Evolutionary conservation across 2,797 vertebrate species (phyloP).

Genomic region (Holocentrus rufus): DNA sequence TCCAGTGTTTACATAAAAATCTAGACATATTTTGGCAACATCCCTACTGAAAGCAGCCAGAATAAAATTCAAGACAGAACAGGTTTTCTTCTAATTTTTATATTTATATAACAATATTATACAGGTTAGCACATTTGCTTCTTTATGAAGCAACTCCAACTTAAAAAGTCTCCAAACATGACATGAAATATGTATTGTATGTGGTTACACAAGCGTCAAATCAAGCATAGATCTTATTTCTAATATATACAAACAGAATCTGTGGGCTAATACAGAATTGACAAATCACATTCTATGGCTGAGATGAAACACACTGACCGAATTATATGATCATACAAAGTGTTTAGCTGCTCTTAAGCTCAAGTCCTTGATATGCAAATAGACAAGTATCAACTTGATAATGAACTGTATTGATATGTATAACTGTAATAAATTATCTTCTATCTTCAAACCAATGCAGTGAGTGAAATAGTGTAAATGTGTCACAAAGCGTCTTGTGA

Average conservation of each 20-base stretch:
- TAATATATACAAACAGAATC: not conserved
- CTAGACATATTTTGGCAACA: not conserved
- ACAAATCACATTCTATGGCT: not conserved
- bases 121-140: slow-evolving; percentile 11
- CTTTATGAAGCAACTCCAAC: not conserved
- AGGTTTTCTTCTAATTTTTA: slow-evolving; percentile 21
- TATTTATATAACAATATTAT: slow-evolving; percentile 36
- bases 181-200: slow-evolving; percentile 18
- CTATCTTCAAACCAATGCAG: not conserved
- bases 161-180: slow-evolving; percentile 4
- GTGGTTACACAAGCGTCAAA: slow-evolving; percentile 16
- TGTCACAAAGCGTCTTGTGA: not conserved
- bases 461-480: not conserved
- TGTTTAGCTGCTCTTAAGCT: slow-evolving; percentile 47
- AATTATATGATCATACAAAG: slow-evolving; percentile 23
- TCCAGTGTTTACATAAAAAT: too few species aligned
- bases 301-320: not conserved
- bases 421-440: too few species aligned
- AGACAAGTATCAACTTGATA: slow-evolving; percentile 35
- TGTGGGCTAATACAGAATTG: not conserved
- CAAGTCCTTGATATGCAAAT: slow-evolving; percentile 26
- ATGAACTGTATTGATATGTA: slow-evolving; percentile 11
- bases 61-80: slow-evolving; percentile 17
- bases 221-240: not conserved
- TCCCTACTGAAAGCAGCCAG: not conserved